Evolutionary conservation across 2,113 vertebrate genomes (phyloP), one percentile per base, ranked within the genome.

Genomic region (Xiphias gladius): DNA sequence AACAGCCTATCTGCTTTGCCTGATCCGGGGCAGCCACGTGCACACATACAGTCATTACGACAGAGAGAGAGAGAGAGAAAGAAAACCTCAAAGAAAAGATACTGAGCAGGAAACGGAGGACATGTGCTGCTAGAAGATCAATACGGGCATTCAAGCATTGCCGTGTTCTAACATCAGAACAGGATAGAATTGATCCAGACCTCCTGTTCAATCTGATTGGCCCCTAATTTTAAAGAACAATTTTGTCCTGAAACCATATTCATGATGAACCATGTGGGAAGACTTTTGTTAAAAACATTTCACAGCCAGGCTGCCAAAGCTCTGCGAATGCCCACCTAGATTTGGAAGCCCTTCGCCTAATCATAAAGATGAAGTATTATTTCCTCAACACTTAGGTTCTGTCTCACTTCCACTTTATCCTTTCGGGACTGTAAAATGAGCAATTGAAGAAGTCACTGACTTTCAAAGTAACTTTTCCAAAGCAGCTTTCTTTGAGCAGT

Each of bases 361-460:
- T 76, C 83, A 83, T 90, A 87, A 87, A 94, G 28, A 85, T 89
- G 74, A 91, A 10, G 2, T 82, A 89, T 75, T 72, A 85, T 65
- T 61, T 83, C 69, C 55, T 65, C 43, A 70, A 72, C 37, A 52
- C 43, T 64, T 37, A 19, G 37, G 46, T 72, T 78, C 64, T 54
- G 74, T 67, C 85, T 82, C 74, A 66, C 80, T 75, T 81, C 71
- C 52, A 59, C 68, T 66, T 50, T 54, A 64, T 85, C 76, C 82
- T 65, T 73, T 50, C 63, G 72, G 76, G 73, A 73, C 61, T 41
- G 62, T 92, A 86, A 91, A 88, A 85, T 85, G 83, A 86, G 75
- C 43, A 82, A 83, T 73, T 72, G 78, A 88, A 72, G 73, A 84
- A 62, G 75, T 63, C 79, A 74, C 35, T 79, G 75, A 76, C 81